Base-by-base conservation (phyloP, 2,113 vertebrate species). In the Lucifuga dentata region DNA sequence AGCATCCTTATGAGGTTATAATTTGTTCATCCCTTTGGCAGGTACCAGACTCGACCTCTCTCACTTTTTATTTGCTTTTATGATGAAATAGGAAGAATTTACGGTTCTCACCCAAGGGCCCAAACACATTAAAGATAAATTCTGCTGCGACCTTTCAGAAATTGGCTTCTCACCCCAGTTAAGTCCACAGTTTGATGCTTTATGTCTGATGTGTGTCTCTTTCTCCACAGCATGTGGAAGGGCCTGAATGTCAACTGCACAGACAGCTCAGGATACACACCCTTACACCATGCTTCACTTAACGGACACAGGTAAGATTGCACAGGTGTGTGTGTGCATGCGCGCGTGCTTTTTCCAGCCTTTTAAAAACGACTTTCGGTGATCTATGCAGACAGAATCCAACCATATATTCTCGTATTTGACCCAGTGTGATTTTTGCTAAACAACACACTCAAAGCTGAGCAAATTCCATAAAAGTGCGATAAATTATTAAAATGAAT, bases 201-300 rank as follows among this genome's bases (percentile, higher is more conserved):
- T 60, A 53, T 72, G 41, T 57, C 1, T 66, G 29, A 3, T 52
- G 24, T 59, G 0, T 80, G 3, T 81, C 16, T 91, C 19, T 94
- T 64, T 94, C 85, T 89, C 90, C 86, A 23, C 95, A 98, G 96
- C 93, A 98, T 98, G 88, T 98, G 96, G 96, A 92, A 96, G 84
- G 96, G 95, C 76, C 94, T 96, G 86, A 97, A 96, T 65, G 95
- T 98, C 86, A 98, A 98, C 92, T 98, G 95, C 88, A 95, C 94
- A 58, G 96, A 98, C 93, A 95, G 93, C 88, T 95, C 96, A 29
- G 96, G 96, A 84, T 98, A 97, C 86, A 97, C 95, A 63, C 95
- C 96, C 72, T 89, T 98, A 69, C 96, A 98, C 78, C 96, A 98
- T 2, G 96, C 96, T 53, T 93, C 96, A 60, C 94, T 98, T 76